Base-by-base conservation (phyloP, 92 coral and sea anemone genomes). In the Porites evermanni region DNA sequence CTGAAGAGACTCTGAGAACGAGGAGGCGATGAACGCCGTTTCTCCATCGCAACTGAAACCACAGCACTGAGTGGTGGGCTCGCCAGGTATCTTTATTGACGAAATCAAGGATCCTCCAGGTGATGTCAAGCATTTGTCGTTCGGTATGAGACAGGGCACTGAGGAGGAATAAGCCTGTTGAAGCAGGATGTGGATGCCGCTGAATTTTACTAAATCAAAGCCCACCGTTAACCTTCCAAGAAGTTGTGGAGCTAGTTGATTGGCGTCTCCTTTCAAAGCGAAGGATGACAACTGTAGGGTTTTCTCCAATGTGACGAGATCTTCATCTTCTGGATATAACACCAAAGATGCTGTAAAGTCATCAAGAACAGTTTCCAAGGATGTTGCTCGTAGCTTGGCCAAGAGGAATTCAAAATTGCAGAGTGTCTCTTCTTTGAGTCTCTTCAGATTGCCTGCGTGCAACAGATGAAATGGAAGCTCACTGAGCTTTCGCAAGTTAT, bases 51-150 rank as follows among this genome's bases (percentile, higher is more conserved):
- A 93, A 47, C 95, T 93, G 80, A 96, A 87, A 51, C 96, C 95
- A 80, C 93, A 82, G 44, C 91, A 91, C 53, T 94, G 93, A 21
- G 79, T 64, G 18, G 71, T 66, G 44, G 85, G 91, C 77, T 94
- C 93, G 53, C 87, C 88, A 6, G 93, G 88, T 58, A 93, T 72
- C 52, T 92, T 93, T 24, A 95, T 81, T 10, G 95, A 93, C 18
- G 98, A 92, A 13, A 96, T 89, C 54, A 94, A 73, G 14, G 98
- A 86, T 70, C 98, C 98, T 3, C 98, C 98, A 2, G 98, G 95
- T 3, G 98, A 90, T 1, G 95, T 81, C 63, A 96, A 91, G 53
- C 98, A 96, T 67, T 87, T 96, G 67, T 82, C 86, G 74, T 90
- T 91, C 64, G 98, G 98, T 51, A 94, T 74, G 53, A 96, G 93